Evolutionary conservation across 2,797 vertebrate genomes (phyloP).

Genomic region (Glossophaga mutica): DNA sequence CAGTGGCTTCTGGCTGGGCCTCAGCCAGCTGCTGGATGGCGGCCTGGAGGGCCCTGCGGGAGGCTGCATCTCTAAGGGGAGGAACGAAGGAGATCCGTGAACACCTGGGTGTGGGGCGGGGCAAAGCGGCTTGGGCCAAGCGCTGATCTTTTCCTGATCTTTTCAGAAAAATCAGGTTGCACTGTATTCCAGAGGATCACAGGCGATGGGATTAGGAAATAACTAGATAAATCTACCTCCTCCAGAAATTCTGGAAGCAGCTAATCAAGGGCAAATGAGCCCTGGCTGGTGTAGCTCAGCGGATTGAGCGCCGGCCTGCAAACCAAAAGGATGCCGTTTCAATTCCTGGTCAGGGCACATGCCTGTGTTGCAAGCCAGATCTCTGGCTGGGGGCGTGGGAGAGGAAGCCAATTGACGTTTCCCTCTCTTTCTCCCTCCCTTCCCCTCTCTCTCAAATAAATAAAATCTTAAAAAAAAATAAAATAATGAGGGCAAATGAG

Average conservation of each 20-base stretch:
- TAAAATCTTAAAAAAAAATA: too few relatives aligned
- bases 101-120: rapidly evolving
- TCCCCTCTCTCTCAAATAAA: too few relatives aligned
- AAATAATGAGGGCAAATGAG: not conserved
- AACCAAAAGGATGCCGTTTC: too few relatives aligned
- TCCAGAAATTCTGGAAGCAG: not conserved
- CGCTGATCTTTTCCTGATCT: not conserved
- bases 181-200: not conserved
- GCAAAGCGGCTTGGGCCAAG: not conserved
- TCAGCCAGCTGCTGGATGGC: slow-evolving; percentile 91
- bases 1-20: slow-evolving; percentile 90
- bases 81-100: not conserved
- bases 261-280: not conserved
- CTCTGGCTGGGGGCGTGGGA: too few relatives aligned
- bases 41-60: slow-evolving; percentile 90
- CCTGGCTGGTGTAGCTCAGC: too few relatives aligned
- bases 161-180: not conserved
- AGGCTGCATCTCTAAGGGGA: slow-evolving; percentile 89
- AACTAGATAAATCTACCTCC: not conserved
- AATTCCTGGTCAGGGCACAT: too few relatives aligned
- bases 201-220: not conserved
- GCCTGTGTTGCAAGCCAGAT: too few relatives aligned
- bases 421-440: too few relatives aligned
- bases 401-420: too few relatives aligned
- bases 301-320: too few relatives aligned